Evolutionary conservation across 2,888 invertebrate genomes (phyloP).

Genomic region (Melinaea marsaeus): DNA sequence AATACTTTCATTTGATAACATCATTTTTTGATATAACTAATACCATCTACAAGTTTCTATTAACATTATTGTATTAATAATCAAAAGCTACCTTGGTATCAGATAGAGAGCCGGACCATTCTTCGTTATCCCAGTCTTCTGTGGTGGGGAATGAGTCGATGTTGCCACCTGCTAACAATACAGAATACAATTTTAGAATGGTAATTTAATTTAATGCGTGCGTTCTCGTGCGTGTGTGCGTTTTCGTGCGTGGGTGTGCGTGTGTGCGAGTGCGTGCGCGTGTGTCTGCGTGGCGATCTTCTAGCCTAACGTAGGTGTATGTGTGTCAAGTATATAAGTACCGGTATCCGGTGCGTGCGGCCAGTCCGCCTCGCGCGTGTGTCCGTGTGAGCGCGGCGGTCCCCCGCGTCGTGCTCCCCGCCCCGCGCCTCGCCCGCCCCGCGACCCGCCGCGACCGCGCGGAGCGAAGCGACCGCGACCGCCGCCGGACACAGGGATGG

Average conservation of each 20-base stretch:
- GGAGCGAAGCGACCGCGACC: constrained; percentile 45
- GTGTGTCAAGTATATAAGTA: constrained; percentile 17
- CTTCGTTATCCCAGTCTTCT: constrained; percentile 94
- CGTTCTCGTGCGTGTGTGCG: constrained; percentile 2
- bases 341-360: constrained; percentile 35
- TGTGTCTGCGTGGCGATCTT: background rate
- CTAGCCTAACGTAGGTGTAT: background rate
- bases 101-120: constrained; percentile 95
- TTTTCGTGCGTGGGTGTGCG: background rate
- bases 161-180: constrained; percentile 45
- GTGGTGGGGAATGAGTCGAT: constrained; percentile 76
- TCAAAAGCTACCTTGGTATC: constrained; percentile 87
- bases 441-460: constrained; percentile 40
- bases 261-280: background rate
- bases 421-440: constrained; percentile 40
- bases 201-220: background rate
- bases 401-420: constrained; percentile 34
- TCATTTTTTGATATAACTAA: too few relatives aligned
- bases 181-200: background rate
- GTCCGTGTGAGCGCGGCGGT: constrained; percentile 30
- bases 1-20: too few relatives aligned
- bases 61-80: too few relatives aligned
- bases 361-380: constrained; percentile 38
- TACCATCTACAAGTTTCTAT: too few relatives aligned
- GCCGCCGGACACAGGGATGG: constrained; percentile 46